These are phyloP conservation scores for Bungarus multicinctus DNA, from an alignment of 2,113 vertebrate genomes.

Conservation along the genomic window DNA sequence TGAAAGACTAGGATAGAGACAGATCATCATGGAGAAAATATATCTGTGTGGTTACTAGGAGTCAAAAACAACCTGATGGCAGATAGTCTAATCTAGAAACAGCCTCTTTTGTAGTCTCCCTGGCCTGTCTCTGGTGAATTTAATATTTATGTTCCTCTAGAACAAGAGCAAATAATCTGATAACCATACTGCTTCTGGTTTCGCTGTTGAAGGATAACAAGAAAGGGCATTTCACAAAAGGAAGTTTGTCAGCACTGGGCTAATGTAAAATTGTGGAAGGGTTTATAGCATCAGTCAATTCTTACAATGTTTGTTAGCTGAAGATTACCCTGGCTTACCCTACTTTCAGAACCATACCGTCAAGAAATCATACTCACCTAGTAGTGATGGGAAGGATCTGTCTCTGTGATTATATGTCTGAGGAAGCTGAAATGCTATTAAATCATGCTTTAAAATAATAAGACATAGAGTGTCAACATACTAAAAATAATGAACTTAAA, in stretches of 20 bases:
- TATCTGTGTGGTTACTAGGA: not conserved
- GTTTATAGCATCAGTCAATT: not conserved
- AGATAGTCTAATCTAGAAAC: not conserved
- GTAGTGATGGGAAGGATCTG: not conserved
- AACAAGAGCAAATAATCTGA: not conserved
- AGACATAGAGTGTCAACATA: too few species aligned
- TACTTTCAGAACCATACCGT: not conserved
- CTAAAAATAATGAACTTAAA: not conserved
- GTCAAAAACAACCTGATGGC: not conserved
- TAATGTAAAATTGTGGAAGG: not conserved
- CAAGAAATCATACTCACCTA: not conserved
- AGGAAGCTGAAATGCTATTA: not conserved
- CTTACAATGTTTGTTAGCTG: not conserved
- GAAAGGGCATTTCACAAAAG: not conserved
- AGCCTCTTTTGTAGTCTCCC: not conserved
- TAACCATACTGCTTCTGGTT: not conserved
- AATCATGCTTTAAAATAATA: not conserved
- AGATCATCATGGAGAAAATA: not conserved
- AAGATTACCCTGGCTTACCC: not conserved
- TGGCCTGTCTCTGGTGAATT: not conserved
- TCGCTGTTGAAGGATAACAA: not conserved
- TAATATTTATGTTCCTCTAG: not conserved
- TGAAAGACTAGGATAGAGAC: not conserved
- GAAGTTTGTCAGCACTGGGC: not conserved
- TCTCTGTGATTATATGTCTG: not conserved